Conservation (phyloP, 2,113 vertebrate genomes). For the Oncorhynchus masou region DNA sequence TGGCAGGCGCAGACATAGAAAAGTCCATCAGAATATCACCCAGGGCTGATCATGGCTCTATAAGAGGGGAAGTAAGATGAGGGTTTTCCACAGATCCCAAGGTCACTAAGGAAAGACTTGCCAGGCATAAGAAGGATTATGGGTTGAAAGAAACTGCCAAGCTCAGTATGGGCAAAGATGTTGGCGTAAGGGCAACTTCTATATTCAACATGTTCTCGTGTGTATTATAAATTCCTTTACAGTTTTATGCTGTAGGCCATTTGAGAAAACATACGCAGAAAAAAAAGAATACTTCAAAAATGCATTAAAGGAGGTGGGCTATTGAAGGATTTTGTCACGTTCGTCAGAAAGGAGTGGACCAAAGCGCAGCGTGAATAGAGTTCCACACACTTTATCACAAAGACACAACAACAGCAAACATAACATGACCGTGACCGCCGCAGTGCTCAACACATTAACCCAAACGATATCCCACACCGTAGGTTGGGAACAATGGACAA, state of each 20-base stretch:
- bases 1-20: constrained; percentile 29
- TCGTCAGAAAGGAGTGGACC: no score
- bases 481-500: no score
- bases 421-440: no score
- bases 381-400: no score
- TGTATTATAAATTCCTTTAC: neutral
- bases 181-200: neutral
- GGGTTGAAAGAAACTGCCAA: neutral
- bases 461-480: no score
- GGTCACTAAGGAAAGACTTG: neutral
- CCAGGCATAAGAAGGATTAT: neutral
- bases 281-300: neutral
- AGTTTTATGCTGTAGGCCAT: neutral
- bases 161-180: neutral
- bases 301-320: no score
- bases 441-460: no score
- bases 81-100: neutral
- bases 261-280: no score
- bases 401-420: no score
- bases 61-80: neutral
- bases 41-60: neutral
- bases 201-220: neutral
- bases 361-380: no score
- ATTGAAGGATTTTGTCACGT: no score
- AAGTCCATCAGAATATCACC: constrained; percentile 31